Base-by-base conservation (phyloP, 2,797 vertebrate species). In the Oophaga sylvatica region DNA sequence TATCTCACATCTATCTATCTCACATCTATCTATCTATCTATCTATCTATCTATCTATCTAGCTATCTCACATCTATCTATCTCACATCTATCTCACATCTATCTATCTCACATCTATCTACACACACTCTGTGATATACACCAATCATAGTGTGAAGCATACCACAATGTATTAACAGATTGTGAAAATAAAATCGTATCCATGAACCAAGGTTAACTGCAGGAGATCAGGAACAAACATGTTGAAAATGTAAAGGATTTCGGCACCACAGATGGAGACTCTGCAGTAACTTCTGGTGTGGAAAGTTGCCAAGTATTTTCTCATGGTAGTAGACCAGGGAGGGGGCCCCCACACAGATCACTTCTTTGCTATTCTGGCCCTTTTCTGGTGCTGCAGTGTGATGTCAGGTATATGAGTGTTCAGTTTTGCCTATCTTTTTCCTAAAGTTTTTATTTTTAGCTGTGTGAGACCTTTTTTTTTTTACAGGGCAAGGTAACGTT, bases 281-380 rank as follows among this genome's bases (percentile, higher is more conserved):
- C 87, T 20, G 41, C 29, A 78, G 70, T 78, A 11, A 68, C 60
- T 83, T 67, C 26, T 70, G 77, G 59, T 56, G 26, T 85, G 82
- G 59, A 75, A 84, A 84, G 45, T 88, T 20, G 26, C 82, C 87
- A 84, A 60, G 22, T 88, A 56, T 80, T 75, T 75, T 57, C 41
- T 71, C 62, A 92, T 48, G 82, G 57, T 77, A 45, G 26, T 73
- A 26, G 22, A 41, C 22, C 15, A 16, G 75, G 29, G 5, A 13
- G 67, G 16, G 12, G 67, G 1, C 29, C 41, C 19, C 12, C 53
- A 15, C 13, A 13, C 48, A n/a, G 20, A 26, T n/a, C 48, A 26
- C 75, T 15, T n/a, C 79, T 45, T 63, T 22, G n/a, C 10, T 65
- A 1, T n/a, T 12, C 79, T 79, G 17, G 53, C 17, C 15, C 41